Percentiles rank a stretch among this genome's conserved stretches.
Conservation (phyloP, 2,888 invertebrate species). For the Ephialtes manifestator region DNA sequence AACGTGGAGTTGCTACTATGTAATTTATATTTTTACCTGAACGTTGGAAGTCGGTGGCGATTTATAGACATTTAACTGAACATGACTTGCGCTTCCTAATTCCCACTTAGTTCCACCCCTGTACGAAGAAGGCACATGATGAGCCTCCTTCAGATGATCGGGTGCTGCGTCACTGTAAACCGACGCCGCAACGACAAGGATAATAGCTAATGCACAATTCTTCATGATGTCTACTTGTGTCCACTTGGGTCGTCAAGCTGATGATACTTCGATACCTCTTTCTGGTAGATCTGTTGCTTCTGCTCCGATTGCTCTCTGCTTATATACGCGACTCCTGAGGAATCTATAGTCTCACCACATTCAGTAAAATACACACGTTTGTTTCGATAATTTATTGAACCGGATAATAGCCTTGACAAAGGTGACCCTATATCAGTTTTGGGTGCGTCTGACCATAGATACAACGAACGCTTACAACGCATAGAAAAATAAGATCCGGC, state of each 20-base stretch:
- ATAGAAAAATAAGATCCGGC: constrained; percentile 37
- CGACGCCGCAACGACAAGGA: background rate
- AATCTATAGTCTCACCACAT: constrained; percentile 1
- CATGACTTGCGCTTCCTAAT: constrained; percentile 4
- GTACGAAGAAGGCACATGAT: constrained; percentile 41
- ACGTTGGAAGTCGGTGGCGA: background rate
- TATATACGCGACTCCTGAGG: constrained; percentile 30
- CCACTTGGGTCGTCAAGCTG: background rate
- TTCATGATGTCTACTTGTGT: constrained; percentile 20
- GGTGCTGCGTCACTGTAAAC: constrained; percentile 22
- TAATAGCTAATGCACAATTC: background rate
- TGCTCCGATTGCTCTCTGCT: background rate
- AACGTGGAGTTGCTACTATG: background rate
- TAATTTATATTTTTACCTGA: constrained; percentile 13
- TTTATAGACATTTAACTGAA: background rate
- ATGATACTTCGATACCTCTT: constrained; percentile 10
- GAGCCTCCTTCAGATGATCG: constrained; percentile 23
- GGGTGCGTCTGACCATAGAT: background rate
- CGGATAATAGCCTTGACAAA: background rate
- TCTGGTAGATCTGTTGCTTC: constrained; percentile 24
- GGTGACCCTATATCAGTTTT: constrained; percentile 25
- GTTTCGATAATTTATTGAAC: constrained; percentile 33
- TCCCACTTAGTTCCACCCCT: constrained; percentile 41
- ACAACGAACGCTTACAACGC: background rate
- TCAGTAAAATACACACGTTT: background rate